A percentile compares a stretch with the other conserved stretches of the same genome.
Conservation (phyloP, 2,797 vertebrate species). For the Fringilla coelebs region DNA sequence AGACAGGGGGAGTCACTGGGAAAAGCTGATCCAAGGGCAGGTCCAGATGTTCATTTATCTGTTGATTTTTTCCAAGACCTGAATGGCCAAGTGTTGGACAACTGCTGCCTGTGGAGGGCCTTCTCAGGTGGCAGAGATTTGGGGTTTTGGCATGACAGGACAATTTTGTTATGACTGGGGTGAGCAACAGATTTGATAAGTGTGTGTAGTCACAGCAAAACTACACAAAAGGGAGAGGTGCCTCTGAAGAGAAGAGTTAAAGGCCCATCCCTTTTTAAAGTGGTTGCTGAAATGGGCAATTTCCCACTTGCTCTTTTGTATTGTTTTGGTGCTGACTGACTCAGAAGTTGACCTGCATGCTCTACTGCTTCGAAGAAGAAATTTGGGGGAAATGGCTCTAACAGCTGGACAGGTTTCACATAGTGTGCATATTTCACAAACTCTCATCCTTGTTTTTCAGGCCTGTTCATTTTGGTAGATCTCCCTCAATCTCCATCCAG, state of each 20-base stretch:
- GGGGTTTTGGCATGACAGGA: background rate
- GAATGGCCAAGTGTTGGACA: background rate
- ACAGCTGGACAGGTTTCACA: background rate
- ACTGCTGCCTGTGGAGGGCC: background rate
- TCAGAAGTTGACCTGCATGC: background rate
- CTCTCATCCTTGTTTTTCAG: background rate
- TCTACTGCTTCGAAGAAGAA: background rate
- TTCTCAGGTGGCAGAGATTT: background rate
- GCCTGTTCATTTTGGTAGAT: background rate
- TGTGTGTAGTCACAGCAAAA: background rate
- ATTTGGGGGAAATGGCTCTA: background rate
- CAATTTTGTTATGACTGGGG: background rate
- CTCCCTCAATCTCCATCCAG: background rate
- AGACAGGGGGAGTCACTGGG: rapidly evolving
- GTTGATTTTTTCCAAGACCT: background rate
- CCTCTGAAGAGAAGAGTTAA: background rate
- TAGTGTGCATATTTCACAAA: background rate
- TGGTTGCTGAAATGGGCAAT: background rate
- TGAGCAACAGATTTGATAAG: background rate
- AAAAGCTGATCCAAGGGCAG: background rate
- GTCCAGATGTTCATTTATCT: background rate
- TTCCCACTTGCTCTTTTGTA: background rate
- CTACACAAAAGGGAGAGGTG: background rate
- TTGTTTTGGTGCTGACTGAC: background rate
- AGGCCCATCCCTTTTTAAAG: background rate